Evolutionary conservation across 2,113 vertebrate species (phyloP), one percentile per base, ranked within the genome.

Genomic region (Neodon shergylaensis): DNA sequence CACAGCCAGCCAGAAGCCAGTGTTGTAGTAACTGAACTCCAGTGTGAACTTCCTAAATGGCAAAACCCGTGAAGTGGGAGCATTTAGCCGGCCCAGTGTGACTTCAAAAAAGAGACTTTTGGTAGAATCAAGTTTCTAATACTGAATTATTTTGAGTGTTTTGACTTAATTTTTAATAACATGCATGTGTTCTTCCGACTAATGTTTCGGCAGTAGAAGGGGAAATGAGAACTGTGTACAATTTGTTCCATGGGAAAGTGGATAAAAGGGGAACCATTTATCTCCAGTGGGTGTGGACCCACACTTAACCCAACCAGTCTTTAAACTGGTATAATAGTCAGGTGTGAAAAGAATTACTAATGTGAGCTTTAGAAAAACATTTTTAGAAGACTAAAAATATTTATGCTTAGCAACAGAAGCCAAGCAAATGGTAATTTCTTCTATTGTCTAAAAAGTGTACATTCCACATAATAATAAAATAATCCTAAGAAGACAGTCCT

Each of bases 121-220:
- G 97, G 98, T 99, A 99, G 99, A 99, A 99, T 99, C 99, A 98
- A 98, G 98, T 99, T 99, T 99, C 99, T 99, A 99, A 99, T 99
- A 99, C 98, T 98, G 98, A 98, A 98, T 98, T 98, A 97, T 98
- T 99, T 98, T 98, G 95, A 98, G 97, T 98, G 98, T 99, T 98
- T 98, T 98, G 96, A 98, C 98, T 97, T 98, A 97, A 98, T 99
- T 99, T 97, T 98, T 99, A 99, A 98, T 98, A 98, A 98, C 97
- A 98, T 99, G 99, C 99, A 99, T 99, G 99, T 99, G 99, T 99
- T 99, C 99, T 99, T 99, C 98, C 99, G 98, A 98, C 97, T 98
- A 98, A 98, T 95, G 98, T 99, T 99, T 99, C 98, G 97, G 97
- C 98, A 98, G 97, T 96, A 98, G 97, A 98, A 98, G 96, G 96